A percentile compares a stretch with the other conserved stretches of the same genome.
Evolutionary conservation across 2,888 invertebrate species (phyloP).

Genomic region (Lasioglossum leucozonium): DNA sequence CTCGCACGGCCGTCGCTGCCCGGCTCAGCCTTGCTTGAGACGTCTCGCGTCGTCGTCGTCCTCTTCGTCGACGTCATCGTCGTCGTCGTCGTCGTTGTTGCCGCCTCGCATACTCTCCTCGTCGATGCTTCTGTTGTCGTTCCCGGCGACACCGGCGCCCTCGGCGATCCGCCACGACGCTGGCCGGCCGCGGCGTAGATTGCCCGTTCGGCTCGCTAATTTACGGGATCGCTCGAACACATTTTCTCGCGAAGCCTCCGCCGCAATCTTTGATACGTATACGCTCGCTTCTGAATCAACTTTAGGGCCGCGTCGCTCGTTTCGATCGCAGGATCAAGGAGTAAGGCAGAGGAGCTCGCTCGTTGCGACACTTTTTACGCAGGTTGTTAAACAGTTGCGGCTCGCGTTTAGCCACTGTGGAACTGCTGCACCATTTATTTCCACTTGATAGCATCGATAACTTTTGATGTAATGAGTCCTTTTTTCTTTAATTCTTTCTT

Average conservation of each 20-base stretch:
- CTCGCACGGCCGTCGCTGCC: constrained; percentile 78
- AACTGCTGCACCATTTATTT: too few species aligned
- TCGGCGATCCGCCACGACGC: constrained; percentile 44
- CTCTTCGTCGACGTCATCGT: constrained; percentile 30
- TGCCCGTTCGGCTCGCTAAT: constrained; percentile 64
- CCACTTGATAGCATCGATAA: too few species aligned
- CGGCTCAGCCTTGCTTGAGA: constrained; percentile 80
- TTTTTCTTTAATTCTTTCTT: too few species aligned
- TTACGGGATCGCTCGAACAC: background rate
- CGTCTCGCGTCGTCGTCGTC: constrained; percentile 80
- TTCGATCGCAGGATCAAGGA: too few species aligned
- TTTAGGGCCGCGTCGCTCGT: too few species aligned
- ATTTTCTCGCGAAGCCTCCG: background rate
- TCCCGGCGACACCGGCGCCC: constrained; percentile 42
- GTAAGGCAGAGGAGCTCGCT: too few species aligned
- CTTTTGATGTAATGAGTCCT: too few species aligned
- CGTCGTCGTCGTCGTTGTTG: constrained; percentile 24
- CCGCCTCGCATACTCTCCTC: constrained; percentile 18
- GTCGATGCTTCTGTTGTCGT: constrained; percentile 39
- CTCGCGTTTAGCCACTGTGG: too few species aligned
- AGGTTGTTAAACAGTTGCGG: too few species aligned
- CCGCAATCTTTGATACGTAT: background rate
- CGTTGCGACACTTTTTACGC: too few species aligned
- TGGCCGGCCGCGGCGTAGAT: constrained; percentile 60
- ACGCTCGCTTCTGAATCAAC: background rate